These are phyloP conservation scores for Phocoena phocoena DNA, from an alignment of 2,113 vertebrate genomes.

Conservation along the genomic window DNA sequence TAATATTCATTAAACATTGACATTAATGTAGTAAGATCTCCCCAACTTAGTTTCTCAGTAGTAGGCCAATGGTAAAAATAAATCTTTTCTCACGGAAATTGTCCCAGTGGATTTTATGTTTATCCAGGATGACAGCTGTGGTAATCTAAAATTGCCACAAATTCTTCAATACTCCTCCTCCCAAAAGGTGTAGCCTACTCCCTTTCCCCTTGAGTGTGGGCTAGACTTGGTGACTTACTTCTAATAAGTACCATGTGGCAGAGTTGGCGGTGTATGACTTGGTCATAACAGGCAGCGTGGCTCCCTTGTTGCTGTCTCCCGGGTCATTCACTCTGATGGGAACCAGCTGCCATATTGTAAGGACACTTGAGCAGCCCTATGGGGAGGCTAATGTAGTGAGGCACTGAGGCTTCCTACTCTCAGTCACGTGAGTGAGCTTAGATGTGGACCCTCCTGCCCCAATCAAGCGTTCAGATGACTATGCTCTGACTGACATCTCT, in stretches of 20 bases:
- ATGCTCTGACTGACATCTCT: background rate
- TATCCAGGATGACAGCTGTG: background rate
- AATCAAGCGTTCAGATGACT: background rate
- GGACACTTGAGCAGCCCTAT: background rate
- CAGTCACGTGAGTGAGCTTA: background rate
- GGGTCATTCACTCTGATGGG: background rate
- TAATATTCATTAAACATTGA: background rate
- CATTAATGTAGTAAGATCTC: conserved; percentile 17
- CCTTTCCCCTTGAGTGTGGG: background rate
- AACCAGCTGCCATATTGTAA: background rate
- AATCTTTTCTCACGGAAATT: background rate
- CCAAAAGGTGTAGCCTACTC: background rate
- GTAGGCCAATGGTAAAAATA: background rate
- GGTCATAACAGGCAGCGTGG: background rate
- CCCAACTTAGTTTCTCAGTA: background rate
- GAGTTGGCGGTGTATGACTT: fast-evolving
- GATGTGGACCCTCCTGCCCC: background rate
- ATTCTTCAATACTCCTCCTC: background rate
- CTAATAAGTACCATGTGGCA: background rate
- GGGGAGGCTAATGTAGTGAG: background rate
- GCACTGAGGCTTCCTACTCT: background rate
- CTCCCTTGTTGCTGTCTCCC: background rate
- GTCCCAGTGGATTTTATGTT: background rate
- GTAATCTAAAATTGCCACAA: background rate
- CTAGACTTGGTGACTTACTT: background rate